phyloP scores from a whole-genome alignment of 1,140 invertebrate genomes.

The Aleiodes sp. region DNA sequence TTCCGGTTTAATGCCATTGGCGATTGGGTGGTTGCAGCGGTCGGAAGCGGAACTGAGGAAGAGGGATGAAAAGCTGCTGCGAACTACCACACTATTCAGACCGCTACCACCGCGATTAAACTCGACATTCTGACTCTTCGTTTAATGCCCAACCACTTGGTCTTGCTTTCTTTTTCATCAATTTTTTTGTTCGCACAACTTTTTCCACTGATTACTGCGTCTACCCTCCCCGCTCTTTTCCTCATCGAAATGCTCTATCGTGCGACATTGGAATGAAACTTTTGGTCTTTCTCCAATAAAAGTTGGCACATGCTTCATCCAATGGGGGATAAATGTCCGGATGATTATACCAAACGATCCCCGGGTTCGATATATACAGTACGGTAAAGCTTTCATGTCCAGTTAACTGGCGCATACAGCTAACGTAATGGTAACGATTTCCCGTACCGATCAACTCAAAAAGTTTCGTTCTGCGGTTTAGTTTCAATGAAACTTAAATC shows the following conservation, averaged over 20 bases:
- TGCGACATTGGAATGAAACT: conserved; percentile 45
- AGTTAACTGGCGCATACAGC: too few relatives aligned
- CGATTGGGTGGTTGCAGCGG: conserved; percentile 1
- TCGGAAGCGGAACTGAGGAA: background rate
- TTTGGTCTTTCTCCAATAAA: conserved; percentile 60
- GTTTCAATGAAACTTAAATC: too few relatives aligned
- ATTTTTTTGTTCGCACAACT: conserved; percentile 36
- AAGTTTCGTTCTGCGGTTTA: too few relatives aligned
- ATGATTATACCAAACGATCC: conserved; percentile 49
- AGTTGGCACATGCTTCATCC: conserved; percentile 56
- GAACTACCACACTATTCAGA: background rate
- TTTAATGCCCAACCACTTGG: background rate
- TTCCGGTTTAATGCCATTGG: background rate
- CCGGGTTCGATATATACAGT: too few relatives aligned
- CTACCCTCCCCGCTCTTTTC: conserved; percentile 12
- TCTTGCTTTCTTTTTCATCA: conserved; percentile 26
- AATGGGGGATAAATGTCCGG: conserved; percentile 58
- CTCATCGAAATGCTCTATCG: background rate
- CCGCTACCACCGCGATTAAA: background rate
- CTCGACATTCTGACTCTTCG: background rate
- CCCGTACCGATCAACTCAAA: too few relatives aligned
- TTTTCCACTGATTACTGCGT: conserved; percentile 55
- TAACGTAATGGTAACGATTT: too few relatives aligned
- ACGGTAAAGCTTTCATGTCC: too few relatives aligned
- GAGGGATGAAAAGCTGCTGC: background rate